Percentiles rank a stretch among this genome's conserved stretches.
These are phyloP conservation scores for Callionymus lyra DNA, from an alignment of 2,113 vertebrate genomes.

Conservation along the genomic window DNA sequence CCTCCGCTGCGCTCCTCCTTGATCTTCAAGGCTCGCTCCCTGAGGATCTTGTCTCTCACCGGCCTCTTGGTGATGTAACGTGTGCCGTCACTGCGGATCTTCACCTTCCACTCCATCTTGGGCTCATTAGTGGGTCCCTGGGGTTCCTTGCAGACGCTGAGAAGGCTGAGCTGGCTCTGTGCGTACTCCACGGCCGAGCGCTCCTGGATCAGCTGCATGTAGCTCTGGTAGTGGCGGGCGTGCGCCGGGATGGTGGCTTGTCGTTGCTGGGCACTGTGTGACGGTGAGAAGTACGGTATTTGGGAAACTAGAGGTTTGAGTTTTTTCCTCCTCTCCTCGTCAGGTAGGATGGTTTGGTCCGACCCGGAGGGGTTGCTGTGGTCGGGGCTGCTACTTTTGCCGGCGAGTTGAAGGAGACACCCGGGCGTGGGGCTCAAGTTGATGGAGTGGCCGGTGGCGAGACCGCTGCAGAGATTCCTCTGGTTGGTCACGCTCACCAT, in stretches of 20 bases:
- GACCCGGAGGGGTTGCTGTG: constrained; percentile 62
- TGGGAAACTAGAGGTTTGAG: constrained; percentile 45
- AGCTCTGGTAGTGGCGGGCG: constrained; percentile 91
- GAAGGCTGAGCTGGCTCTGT: constrained; percentile 88
- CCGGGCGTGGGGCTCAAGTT: constrained; percentile 48
- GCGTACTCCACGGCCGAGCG: constrained; percentile 88
- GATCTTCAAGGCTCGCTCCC: constrained; percentile 92
- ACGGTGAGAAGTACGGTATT: constrained; percentile 82
- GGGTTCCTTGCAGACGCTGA: constrained; percentile 78
- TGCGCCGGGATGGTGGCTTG: constrained; percentile 80
- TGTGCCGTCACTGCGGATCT: constrained; percentile 87
- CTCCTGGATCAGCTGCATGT: constrained; percentile 94
- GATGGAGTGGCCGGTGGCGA: constrained; percentile 39
- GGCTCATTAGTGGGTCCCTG: constrained; percentile 69
- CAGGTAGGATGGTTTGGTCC: constrained; percentile 51
- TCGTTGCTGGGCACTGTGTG: constrained; percentile 78
- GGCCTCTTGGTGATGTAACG: constrained; percentile 95
- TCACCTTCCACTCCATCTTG: constrained; percentile 98
- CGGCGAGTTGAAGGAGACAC: constrained; percentile 49
- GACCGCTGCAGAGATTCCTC: constrained; percentile 78
- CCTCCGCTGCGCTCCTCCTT: constrained; percentile 89
- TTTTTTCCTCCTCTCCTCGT: constrained; percentile 49
- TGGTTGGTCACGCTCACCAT: constrained; percentile 84
- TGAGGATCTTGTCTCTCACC: constrained; percentile 85
- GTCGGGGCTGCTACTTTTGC: constrained; percentile 65